phyloP scores from a whole-genome alignment of 2,888 invertebrate genomes.

The Drosophila anceps region DNA sequence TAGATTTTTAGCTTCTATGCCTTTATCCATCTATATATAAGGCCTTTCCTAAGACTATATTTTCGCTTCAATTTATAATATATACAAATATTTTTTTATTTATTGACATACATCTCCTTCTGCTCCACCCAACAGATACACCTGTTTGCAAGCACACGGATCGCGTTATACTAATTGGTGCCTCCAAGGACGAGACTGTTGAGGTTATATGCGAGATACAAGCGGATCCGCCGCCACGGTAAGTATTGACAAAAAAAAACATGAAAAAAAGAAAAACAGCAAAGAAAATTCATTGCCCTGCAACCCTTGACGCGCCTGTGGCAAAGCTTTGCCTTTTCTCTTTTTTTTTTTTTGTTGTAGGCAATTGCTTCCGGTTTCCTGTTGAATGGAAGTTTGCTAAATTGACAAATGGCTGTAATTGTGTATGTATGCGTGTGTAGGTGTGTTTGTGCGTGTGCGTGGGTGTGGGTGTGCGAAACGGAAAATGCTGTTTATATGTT shows the following conservation, averaged over 20 bases:
- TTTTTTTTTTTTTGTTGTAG: constrained; percentile 44
- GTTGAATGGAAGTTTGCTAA: constrained; percentile 75
- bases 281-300: constrained; percentile 1
- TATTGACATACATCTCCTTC: neutral
- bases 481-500: constrained; percentile 68
- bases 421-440: constrained; percentile 28
- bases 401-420: constrained; percentile 77
- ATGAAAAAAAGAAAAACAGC: constrained; percentile 8
- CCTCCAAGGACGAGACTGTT: constrained; percentile 94
- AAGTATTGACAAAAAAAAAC: constrained; percentile 46
- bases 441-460: constrained; percentile 26
- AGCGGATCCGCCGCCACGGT: constrained; percentile 93
- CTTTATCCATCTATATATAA: too few species aligned
- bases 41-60: too few species aligned
- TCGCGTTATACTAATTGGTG: constrained; percentile 93
- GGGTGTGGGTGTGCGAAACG: constrained; percentile 42
- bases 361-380: constrained; percentile 81
- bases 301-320: neutral
- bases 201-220: constrained; percentile 96
- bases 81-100: neutral
- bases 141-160: constrained; percentile 91
- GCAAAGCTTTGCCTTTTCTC: constrained; percentile 30
- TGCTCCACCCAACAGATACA: constrained; percentile 88
- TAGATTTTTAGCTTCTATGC: too few species aligned
- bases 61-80: neutral